These are phyloP conservation scores for Colostygia pectinataria DNA, from an alignment of 2,888 invertebrate genomes.

Conservation along the genomic window DNA sequence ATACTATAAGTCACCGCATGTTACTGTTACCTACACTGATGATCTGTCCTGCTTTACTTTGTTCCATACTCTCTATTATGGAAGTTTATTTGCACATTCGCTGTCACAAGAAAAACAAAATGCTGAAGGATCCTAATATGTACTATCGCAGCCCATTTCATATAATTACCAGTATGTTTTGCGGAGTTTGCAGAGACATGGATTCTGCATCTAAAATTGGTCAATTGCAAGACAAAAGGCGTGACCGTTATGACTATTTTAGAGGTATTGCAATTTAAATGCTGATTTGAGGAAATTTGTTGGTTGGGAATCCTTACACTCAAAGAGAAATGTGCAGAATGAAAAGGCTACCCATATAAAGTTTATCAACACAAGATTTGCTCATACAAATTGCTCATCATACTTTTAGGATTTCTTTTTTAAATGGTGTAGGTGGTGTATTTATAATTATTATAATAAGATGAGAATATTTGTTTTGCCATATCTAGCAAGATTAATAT, in stretches of 20 bases:
- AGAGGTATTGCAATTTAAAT: conserved; percentile 55
- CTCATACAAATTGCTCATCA: no score
- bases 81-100: conserved; percentile 86
- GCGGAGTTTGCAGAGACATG: conserved; percentile 85
- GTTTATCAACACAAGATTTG: no score
- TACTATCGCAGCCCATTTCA: conserved; percentile 89
- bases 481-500: no score
- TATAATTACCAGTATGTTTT: conserved; percentile 86
- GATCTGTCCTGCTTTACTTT: conserved; percentile 80
- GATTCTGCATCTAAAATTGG: conserved; percentile 84
- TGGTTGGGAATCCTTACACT: not conserved
- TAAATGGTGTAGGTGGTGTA: no score
- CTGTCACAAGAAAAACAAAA: conserved; percentile 87
- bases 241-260: conserved; percentile 66
- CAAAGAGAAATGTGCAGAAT: no score
- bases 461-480: no score
- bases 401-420: no score
- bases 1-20: conserved; percentile 71
- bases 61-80: conserved; percentile 74
- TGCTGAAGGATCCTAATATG: conserved; percentile 78
- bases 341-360: no score
- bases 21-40: conserved; percentile 84
- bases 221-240: conserved; percentile 85
- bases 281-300: not conserved
- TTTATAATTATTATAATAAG: no score